These are phyloP conservation scores for Microplitis deprimator DNA, from an alignment of 2,888 invertebrate species.

Conservation along the genomic window DNA sequence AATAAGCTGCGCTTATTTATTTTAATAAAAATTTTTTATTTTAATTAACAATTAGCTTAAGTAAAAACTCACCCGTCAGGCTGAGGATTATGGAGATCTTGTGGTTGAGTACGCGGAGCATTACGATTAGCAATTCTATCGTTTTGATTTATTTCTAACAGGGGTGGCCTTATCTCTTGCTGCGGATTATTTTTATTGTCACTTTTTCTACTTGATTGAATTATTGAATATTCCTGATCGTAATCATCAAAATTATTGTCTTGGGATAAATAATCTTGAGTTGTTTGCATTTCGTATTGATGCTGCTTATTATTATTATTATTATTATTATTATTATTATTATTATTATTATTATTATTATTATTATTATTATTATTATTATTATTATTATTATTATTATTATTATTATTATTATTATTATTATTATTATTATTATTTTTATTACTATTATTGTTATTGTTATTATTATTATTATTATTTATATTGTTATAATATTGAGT, in stretches of 20 bases:
- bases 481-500: conserved; percentile 44
- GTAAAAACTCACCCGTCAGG: conserved; percentile 58
- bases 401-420: conserved; percentile 46
- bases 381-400: conserved; percentile 42
- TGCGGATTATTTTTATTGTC: conserved; percentile 43
- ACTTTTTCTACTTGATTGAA: conserved; percentile 54
- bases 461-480: conserved; percentile 46
- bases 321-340: conserved; percentile 45
- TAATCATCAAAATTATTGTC: conserved; percentile 59
- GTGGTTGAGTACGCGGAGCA: conserved; percentile 22
- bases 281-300: conserved; percentile 35
- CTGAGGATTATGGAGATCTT: conserved; percentile 57
- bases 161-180: conserved; percentile 46
- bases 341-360: conserved; percentile 43
- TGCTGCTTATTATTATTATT: conserved; percentile 46
- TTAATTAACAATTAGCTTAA: conserved; percentile 11
- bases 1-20: background rate
- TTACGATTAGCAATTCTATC: conserved; percentile 25
- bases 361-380: conserved; percentile 47
- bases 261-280: conserved; percentile 47
- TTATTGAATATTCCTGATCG: conserved; percentile 59
- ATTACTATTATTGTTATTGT: conserved; percentile 43
- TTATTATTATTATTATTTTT: conserved; percentile 45
- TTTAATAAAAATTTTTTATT: background rate
- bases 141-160: conserved; percentile 38